Conservation (phyloP, 2,888 invertebrate species). For the Trimorus sp. region DNA sequence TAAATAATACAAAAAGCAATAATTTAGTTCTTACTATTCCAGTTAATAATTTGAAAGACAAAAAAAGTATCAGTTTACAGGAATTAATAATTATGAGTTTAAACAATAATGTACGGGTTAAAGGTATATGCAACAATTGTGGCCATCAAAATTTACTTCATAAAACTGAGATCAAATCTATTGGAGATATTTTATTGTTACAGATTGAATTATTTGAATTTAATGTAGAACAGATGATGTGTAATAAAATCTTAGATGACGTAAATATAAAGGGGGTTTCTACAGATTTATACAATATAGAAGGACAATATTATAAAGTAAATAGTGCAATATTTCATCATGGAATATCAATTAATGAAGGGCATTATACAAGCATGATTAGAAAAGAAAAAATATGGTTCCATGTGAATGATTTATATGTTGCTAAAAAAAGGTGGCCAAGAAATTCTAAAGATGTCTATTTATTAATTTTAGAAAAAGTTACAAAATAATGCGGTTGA, state of each 20-base stretch:
- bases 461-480: not conserved
- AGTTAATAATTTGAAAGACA: no score
- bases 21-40: no score
- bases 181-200: not conserved
- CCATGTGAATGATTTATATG: not conserved
- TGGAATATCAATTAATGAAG: constrained; percentile 1
- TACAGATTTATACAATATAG: not conserved
- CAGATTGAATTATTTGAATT: not conserved
- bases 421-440: not conserved
- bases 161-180: not conserved
- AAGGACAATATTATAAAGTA: constrained; percentile 3
- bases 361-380: constrained; percentile 16
- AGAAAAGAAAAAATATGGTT: constrained; percentile 11
- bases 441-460: constrained; percentile 2
- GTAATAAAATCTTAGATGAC: not conserved
- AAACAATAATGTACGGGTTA: no score
- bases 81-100: no score
- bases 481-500: no score
- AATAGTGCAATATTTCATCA: constrained; percentile 15
- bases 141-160: not conserved
- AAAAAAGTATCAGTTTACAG: no score
- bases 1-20: no score
- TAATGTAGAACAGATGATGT: not conserved
- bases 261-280: not conserved
- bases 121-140: not conserved